Evolutionary conservation across 2,113 vertebrate species (phyloP).

Genomic region (Percina caprodes): DNA sequence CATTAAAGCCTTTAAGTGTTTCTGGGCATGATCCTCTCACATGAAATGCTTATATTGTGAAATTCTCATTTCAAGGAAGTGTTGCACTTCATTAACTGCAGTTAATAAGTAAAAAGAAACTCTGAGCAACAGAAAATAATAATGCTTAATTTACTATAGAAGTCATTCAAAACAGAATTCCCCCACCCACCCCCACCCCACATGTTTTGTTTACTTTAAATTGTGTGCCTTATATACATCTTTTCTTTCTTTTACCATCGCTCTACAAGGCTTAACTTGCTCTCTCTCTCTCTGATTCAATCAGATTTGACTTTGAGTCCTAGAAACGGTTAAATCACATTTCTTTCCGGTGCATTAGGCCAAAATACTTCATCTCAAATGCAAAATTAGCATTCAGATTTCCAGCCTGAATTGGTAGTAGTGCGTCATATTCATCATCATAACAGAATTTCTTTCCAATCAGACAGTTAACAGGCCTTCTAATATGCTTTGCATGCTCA

Average conservation of each 20-base stretch:
- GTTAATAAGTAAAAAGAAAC: not conserved
- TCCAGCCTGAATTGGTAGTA: constrained; percentile 23
- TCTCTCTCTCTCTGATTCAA: constrained; percentile 1
- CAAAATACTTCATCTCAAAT: constrained; percentile 52
- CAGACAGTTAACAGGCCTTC: constrained; percentile 40
- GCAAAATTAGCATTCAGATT: constrained; percentile 46
- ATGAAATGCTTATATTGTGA: constrained; percentile 14
- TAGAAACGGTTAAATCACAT: constrained; percentile 34
- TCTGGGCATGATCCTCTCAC: not conserved
- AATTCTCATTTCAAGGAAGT: constrained; percentile 20
- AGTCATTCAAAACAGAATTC: not conserved
- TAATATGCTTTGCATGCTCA: constrained; percentile 40
- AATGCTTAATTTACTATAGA: not conserved
- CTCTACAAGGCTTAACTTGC: not conserved
- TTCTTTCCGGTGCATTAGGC: constrained; percentile 49
- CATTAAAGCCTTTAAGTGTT: constrained; percentile 16
- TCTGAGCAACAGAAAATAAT: not conserved
- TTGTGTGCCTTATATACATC: no score
- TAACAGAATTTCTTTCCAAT: constrained; percentile 47
- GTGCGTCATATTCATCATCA: constrained; percentile 58
- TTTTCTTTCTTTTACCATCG: not conserved
- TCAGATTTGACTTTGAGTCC: not conserved
- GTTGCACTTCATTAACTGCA: constrained; percentile 1
- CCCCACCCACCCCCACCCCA: no score
- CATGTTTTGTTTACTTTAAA: no score